phyloP scores from a whole-genome alignment of 2,797 vertebrate species.

The Florisuga fusca region DNA sequence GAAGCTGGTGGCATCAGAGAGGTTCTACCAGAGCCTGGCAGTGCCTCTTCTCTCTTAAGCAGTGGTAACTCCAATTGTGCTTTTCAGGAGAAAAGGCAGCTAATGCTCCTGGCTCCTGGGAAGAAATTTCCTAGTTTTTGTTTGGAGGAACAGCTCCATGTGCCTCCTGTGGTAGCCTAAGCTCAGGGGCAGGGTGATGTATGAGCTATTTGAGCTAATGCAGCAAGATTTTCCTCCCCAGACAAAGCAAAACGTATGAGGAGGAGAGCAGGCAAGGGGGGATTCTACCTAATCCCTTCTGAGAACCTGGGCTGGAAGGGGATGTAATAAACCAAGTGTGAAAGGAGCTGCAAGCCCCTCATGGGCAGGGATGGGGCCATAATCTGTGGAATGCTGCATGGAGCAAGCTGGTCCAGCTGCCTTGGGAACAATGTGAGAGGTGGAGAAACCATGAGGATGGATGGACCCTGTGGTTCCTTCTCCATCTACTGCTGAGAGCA shows the following conservation, averaged over 20 bases:
- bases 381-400: accelerated
- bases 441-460: no score
- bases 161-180: background rate
- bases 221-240: background rate
- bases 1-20: background rate
- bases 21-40: no score
- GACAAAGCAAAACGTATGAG: accelerated
- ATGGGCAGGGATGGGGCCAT: background rate
- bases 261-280: background rate
- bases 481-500: accelerated
- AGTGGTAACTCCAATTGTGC: background rate
- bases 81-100: background rate
- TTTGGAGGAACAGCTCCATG: background rate
- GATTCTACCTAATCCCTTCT: accelerated
- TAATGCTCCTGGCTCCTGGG: background rate
- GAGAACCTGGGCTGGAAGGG: background rate
- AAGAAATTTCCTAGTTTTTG: background rate
- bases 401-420: background rate
- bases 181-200: background rate
- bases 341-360: background rate
- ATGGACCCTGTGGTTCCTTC: accelerated
- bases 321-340: background rate
- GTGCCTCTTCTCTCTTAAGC: background rate
- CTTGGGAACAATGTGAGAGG: accelerated
- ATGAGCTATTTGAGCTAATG: background rate